These are phyloP conservation scores for Gymnarchus niloticus DNA, from an alignment of 2,113 vertebrate genomes.

Conservation along the genomic window DNA sequence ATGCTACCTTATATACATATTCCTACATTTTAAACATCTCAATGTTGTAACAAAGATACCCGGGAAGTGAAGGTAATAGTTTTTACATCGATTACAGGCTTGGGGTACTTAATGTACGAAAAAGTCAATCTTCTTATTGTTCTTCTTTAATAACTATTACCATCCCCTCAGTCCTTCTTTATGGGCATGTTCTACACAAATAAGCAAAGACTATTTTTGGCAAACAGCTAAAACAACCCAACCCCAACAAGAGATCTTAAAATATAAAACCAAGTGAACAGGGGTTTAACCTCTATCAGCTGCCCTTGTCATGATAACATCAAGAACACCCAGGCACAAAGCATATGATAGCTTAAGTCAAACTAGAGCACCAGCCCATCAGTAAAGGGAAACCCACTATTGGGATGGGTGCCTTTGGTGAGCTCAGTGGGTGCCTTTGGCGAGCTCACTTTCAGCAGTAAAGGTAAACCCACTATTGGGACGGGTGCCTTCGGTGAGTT, in stretches of 20 bases:
- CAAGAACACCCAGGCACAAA: background rate
- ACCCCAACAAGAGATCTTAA: background rate
- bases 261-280: background rate
- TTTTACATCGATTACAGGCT: too few relatives aligned
- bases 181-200: background rate
- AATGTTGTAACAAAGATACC: too few relatives aligned
- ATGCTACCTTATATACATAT: too few relatives aligned
- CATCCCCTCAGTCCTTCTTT: background rate
- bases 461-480: too few relatives aligned
- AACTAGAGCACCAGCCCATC: background rate
- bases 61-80: too few relatives aligned
- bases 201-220: background rate
- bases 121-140: too few relatives aligned
- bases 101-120: too few relatives aligned
- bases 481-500: background rate
- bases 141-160: background rate
- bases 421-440: background rate
- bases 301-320: background rate
- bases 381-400: background rate
- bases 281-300: background rate
- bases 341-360: background rate
- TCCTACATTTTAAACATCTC: too few relatives aligned
- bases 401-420: background rate
- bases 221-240: background rate
- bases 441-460: background rate